These are phyloP conservation scores for Chymomyza costata DNA, from an alignment of 1,140 invertebrate species.

Conservation along the genomic window DNA sequence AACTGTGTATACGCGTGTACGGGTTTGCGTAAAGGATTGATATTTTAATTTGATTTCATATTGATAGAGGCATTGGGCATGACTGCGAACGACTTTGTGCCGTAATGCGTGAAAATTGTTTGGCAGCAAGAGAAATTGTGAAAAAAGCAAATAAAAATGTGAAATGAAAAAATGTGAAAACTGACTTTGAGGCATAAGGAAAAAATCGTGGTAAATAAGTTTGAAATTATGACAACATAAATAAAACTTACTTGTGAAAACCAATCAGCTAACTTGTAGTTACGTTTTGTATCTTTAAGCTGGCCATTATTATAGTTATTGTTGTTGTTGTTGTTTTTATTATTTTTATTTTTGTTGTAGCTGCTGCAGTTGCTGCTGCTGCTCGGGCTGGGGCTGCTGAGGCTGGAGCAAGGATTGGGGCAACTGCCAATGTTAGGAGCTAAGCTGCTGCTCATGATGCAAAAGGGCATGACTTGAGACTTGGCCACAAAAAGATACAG, in stretches of 20 bases:
- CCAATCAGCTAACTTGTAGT: constrained; percentile 57
- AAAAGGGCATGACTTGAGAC: constrained; percentile 6
- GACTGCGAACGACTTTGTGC: constrained; percentile 10
- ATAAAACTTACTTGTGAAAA: constrained; percentile 64
- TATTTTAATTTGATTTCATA: constrained; percentile 66
- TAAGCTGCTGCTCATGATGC: constrained; percentile 38
- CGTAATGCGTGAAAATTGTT: constrained; percentile 31
- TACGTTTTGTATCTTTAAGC: constrained; percentile 34
- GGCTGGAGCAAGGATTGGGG: too few relatives aligned
- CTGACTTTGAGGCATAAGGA: not conserved
- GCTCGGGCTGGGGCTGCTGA: constrained; percentile 3
- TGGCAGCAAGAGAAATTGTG: too few relatives aligned
- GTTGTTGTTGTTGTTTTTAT: constrained; percentile 20
- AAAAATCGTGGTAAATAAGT: too few relatives aligned
- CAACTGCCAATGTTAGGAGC: too few relatives aligned
- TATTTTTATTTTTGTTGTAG: constrained; percentile 11
- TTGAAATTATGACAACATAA: constrained; percentile 17
- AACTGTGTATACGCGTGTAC: constrained; percentile 12
- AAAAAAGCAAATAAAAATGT: constrained; percentile 23
- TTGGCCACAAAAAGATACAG: too few relatives aligned
- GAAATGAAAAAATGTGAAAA: constrained; percentile 2
- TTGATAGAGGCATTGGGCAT: constrained; percentile 34
- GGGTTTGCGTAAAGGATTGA: constrained; percentile 40
- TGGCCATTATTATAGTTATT: constrained; percentile 21
- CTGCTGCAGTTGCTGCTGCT: not conserved